Percentiles rank a stretch among this genome's conserved stretches.
Conservation (phyloP, 2,113 vertebrate species). For the Genyomyrus donnyi region DNA sequence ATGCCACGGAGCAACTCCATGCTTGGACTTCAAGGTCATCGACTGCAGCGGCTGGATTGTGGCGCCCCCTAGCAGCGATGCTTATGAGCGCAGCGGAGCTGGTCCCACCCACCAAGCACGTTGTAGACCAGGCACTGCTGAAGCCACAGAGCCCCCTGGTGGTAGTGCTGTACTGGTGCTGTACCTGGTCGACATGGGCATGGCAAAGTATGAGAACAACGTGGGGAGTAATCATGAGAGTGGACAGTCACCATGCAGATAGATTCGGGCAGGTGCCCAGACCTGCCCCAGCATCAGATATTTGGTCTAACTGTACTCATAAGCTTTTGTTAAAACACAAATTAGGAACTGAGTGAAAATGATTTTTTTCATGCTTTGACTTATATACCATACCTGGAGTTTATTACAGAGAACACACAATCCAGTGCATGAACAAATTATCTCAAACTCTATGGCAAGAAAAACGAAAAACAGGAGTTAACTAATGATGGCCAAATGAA, state of each 20-base stretch:
- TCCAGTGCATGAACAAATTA: neutral
- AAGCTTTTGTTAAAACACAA: neutral
- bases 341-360: neutral
- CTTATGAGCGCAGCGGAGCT: conserved; percentile 82
- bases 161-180: conserved; percentile 79
- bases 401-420: neutral
- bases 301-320: neutral
- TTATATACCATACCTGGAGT: neutral
- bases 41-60: conserved; percentile 97
- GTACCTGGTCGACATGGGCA: conserved; percentile 83
- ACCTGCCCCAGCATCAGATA: neutral
- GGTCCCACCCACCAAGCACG: conserved; percentile 87
- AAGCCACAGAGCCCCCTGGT: conserved; percentile 85
- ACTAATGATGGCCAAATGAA: neutral
- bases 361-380: neutral
- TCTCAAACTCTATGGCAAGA: neutral
- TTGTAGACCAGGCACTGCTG: conserved; percentile 83
- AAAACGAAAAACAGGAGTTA: neutral
- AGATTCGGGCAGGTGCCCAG: neutral
- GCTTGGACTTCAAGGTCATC: conserved; percentile 96
- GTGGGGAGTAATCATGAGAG: conserved; percentile 90
- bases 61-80: conserved; percentile 80
- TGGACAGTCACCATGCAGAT: conserved; percentile 68
- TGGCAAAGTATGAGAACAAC: conserved; percentile 94
- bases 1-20: conserved; percentile 82